phyloP scores from a whole-genome alignment of 2,113 vertebrate species.

The Corapipo altera region DNA sequence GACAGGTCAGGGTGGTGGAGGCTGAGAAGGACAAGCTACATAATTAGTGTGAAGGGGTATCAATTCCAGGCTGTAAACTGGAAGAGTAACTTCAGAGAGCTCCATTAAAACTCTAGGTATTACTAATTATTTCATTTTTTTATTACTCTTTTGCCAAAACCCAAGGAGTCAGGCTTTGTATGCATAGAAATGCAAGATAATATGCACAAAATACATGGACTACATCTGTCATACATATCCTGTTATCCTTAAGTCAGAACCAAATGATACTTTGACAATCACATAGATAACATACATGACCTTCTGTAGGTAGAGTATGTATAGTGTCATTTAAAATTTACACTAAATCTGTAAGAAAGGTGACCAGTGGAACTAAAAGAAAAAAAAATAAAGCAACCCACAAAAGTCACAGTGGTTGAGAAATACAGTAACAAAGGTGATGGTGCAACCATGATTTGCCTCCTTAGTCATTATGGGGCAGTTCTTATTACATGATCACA shows the following conservation, averaged over 20 bases:
- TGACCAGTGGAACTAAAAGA: not conserved
- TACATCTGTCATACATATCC: not conserved
- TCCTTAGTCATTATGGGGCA: constrained; percentile 4
- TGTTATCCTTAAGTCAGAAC: not conserved
- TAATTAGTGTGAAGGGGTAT: not conserved
- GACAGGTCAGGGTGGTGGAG: not conserved
- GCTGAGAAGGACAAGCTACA: not conserved
- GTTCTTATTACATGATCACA: not conserved
- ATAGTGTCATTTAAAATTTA: not conserved
- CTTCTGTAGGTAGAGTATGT: not conserved
- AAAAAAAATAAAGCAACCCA: not conserved
- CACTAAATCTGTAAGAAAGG: not conserved
- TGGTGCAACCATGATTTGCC: not conserved
- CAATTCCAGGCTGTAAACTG: not conserved
- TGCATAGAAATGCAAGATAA: not conserved
- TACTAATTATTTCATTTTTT: not conserved
- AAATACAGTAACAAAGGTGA: constrained; percentile 27
- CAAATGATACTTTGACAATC: not conserved
- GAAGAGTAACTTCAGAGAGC: not conserved
- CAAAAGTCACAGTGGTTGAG: not conserved
- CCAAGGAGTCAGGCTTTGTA: not conserved
- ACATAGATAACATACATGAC: not conserved
- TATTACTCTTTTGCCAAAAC: not conserved
- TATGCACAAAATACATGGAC: not conserved
- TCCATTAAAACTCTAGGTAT: not conserved